Evolutionary conservation across 2,113 vertebrate genomes (phyloP), one percentile per base, ranked within the genome.

Genomic region (Gymnocephalus cernua): DNA sequence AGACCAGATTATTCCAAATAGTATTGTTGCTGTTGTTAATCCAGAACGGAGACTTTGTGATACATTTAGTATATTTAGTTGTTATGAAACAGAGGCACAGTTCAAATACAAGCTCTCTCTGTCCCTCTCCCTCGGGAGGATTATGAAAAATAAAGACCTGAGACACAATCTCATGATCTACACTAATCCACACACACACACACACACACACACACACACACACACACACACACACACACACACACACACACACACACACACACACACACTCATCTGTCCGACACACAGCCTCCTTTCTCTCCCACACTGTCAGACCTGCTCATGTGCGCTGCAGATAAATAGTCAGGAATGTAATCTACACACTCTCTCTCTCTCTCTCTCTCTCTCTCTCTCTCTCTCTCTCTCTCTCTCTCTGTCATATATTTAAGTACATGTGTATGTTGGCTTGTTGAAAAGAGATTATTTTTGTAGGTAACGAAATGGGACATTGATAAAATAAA

Each of bases 111-210:
- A 32, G 32, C 32, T 9, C 27, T 9, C 14, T 6, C 27, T 35
- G 16, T 35, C 27, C 21, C 27, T 35, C 23, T 67, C 66, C 4
- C 27, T 9, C 32, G 13, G 62, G 2, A 57, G 83, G 86, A 86
- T 90, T 86, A 86, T 48, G n/a, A 27, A 16, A 57, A 59, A 59
- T 59, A 59, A 59, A 32, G 29, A 59, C 16, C 57, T 59, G 57
- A 59, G 9, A 53, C 53, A 67, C 70, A 78, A 75, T 76, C 83
- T 56, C 74, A 84, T 88, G 84, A 88, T 80, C 69, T 74, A 58
- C 58, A 44, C 83, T 86, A 86, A 89, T 84, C 74, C 77, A 56
- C 44, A 69, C 71, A 72, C 66, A 72, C 65, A 57, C 64, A 69
- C 67, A 77, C 35, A 73, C 29, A 59, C 35, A 35, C 32, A 54